Percentiles rank a stretch among this genome's conserved stretches.
These are phyloP conservation scores for Gobius niger DNA, from an alignment of 2,113 vertebrate genomes.

Conservation along the genomic window DNA sequence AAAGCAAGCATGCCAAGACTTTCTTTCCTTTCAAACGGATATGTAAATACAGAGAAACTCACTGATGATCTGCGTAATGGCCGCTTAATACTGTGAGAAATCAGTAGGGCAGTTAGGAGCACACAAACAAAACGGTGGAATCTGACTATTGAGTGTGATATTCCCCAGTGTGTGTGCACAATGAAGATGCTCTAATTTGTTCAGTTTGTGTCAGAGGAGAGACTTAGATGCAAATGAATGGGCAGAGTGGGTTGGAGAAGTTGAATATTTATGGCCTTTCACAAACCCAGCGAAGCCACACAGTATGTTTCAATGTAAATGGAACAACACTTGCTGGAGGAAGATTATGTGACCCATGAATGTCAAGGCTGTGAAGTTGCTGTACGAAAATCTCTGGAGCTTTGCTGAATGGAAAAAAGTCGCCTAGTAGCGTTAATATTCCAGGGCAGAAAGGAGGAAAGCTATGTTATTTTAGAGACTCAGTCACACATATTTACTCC, in stretches of 20 bases:
- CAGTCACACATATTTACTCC: background rate
- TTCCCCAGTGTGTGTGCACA: slow-evolving; percentile 24
- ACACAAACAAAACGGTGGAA: background rate
- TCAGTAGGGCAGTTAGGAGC: slow-evolving; percentile 4
- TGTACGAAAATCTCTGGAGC: slow-evolving; percentile 51
- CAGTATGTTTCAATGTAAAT: slow-evolving; percentile 44
- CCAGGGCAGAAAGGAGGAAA: slow-evolving; percentile 1
- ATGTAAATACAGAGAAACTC: slow-evolving; percentile 16
- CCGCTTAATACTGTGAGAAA: background rate
- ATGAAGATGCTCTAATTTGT: slow-evolving; percentile 38
- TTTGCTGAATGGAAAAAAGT: slow-evolving; percentile 24
- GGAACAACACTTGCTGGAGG: slow-evolving; percentile 63
- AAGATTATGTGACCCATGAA: slow-evolving; percentile 49
- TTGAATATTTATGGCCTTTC: slow-evolving; percentile 57
- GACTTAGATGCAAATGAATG: slow-evolving; percentile 54
- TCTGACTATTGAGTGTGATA: slow-evolving; percentile 10
- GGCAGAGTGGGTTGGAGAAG: slow-evolving; percentile 47
- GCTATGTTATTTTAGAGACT: background rate
- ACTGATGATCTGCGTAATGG: background rate
- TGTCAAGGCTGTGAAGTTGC: slow-evolving; percentile 53
- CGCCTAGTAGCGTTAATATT: slow-evolving; percentile 16
- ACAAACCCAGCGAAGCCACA: slow-evolving; percentile 28
- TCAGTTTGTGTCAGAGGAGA: slow-evolving; percentile 23
- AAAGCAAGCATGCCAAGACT: slow-evolving; percentile 36
- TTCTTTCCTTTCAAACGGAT: slow-evolving; percentile 25